phyloP scores from a whole-genome alignment of 2,113 vertebrate genomes.

The Corythaeola cristata region DNA sequence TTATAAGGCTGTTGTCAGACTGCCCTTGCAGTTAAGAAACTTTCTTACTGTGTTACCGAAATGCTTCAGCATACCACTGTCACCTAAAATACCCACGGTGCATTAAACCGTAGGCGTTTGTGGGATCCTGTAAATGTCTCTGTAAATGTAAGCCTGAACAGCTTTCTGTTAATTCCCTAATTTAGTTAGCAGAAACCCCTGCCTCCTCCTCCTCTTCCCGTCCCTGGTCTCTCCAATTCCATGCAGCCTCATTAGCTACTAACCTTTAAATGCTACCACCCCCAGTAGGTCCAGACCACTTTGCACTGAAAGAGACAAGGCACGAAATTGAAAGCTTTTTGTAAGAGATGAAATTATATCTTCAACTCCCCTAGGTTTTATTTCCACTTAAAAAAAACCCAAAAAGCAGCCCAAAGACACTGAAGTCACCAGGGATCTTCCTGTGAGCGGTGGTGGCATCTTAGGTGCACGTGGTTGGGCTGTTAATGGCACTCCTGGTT shows the following conservation, averaged over 20 bases:
- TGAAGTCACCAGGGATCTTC: neutral
- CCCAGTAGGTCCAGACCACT: neutral
- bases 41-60: neutral
- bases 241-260: neutral
- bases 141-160: neutral
- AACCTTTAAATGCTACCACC: neutral
- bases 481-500: neutral
- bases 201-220: neutral
- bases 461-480: neutral
- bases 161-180: neutral
- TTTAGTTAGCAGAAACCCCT: neutral
- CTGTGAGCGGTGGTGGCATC: neutral
- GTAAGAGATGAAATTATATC: neutral
- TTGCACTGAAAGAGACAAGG: neutral
- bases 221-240: neutral
- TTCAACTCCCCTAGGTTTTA: neutral
- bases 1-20: neutral
- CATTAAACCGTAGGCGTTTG: constrained; percentile 18
- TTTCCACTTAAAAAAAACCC: neutral
- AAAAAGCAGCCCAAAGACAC: neutral
- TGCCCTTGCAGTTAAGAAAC: neutral
- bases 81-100: neutral
- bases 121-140: constrained; percentile 12
- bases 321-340: neutral
- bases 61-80: neutral